phyloP scores from a whole-genome alignment of 92 coral and sea anemone species.

The Siderastrea radians region DNA sequence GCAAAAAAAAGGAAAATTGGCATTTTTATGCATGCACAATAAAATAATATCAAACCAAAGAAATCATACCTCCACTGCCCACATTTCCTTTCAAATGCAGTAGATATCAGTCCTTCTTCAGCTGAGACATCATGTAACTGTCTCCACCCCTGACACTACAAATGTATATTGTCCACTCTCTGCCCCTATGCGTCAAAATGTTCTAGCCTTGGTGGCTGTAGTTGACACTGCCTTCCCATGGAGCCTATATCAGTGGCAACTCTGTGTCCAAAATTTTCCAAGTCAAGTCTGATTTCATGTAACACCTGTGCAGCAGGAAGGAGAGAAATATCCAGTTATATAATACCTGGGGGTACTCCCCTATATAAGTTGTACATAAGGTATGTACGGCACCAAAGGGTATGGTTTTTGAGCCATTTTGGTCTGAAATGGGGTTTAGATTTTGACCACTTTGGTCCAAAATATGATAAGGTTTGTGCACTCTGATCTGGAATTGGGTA shows the following conservation, averaged over 20 bases:
- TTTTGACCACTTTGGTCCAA: too few species aligned
- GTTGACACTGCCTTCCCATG: conserved; percentile 86
- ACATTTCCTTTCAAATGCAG: conserved; percentile 84
- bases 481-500: too few species aligned
- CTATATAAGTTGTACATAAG: too few species aligned
- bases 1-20: neutral
- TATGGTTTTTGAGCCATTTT: too few species aligned
- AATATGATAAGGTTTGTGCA: too few species aligned
- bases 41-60: too few species aligned
- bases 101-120: conserved; percentile 89
- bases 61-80: conserved; percentile 85
- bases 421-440: too few species aligned
- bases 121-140: conserved; percentile 89
- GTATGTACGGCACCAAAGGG: too few species aligned
- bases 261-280: conserved; percentile 89
- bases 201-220: conserved; percentile 81
- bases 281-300: conserved; percentile 78
- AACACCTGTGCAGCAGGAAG: conserved; percentile 59
- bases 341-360: too few species aligned
- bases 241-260: conserved; percentile 79
- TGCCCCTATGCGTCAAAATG: conserved; percentile 94
- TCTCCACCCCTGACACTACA: conserved; percentile 90
- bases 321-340: too few species aligned
- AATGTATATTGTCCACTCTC: conserved; percentile 82
- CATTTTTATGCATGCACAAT: neutral